Evolutionary conservation across 2,888 invertebrate species (phyloP).

Genomic region (Drosophila rellima): DNA sequence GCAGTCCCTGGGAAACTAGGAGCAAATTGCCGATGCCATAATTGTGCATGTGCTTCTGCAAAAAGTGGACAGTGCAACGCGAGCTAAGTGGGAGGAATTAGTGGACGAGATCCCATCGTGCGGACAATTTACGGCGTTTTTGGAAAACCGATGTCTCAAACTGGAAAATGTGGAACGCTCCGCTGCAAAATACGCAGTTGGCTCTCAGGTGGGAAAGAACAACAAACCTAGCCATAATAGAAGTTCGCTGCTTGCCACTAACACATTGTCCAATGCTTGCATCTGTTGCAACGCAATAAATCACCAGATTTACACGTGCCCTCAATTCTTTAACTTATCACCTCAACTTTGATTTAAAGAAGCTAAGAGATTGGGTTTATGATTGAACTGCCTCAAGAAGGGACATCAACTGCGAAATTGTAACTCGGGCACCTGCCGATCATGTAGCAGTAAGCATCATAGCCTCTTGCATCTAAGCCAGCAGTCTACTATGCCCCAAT

Average conservation of each 20-base stretch:
- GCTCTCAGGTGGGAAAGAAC: background rate
- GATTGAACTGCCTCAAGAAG: too few relatives aligned
- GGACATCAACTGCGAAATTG: too few relatives aligned
- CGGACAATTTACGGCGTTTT: background rate
- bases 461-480: too few relatives aligned
- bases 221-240: background rate
- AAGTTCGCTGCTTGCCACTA: background rate
- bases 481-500: too few relatives aligned
- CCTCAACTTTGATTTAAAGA: background rate
- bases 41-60: background rate
- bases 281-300: background rate
- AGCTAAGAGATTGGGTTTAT: too few relatives aligned
- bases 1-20: too few relatives aligned
- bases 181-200: background rate
- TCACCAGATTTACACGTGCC: background rate
- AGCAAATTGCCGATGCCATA: slow-evolving; percentile 1
- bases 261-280: background rate
- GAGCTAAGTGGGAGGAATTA: background rate
- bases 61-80: background rate
- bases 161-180: background rate
- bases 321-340: background rate
- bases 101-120: background rate
- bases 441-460: too few relatives aligned
- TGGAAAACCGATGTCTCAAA: slow-evolving; percentile 1
- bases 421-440: too few relatives aligned